Evolutionary conservation across 2,888 invertebrate genomes (phyloP), one percentile per base, ranked within the genome.

Genomic region (Nemotelus pantherinus): DNA sequence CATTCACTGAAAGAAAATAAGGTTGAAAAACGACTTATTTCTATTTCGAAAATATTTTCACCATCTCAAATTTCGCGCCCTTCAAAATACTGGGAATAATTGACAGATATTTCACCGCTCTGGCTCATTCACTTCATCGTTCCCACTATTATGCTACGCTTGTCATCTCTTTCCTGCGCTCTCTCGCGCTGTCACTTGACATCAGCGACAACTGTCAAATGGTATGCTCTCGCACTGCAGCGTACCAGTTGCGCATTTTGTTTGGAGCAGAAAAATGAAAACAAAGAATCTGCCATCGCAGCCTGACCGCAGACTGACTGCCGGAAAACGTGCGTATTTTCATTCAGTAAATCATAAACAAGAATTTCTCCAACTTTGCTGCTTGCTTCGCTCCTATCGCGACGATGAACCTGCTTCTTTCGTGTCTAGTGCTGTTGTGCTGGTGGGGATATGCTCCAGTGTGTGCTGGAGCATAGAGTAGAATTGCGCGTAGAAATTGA

Each of bases 161-260:
- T n/a, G 58, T 58, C 58, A 4, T 58, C 57, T 57, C 57, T 41
- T 44, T 55, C 57, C 43, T 3, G n/a, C 65, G 25, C 25, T 10
- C 44, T 4, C 67, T 67, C 70, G 4, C 10, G 2, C 41, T 10
- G 2, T 55, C n/a, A 71, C 5, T 71, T 71, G 71, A 71, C 71
- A 57, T 71, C 5, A n/a, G n/a, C 57, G 10, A 9, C 10, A 71
- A 58, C 58, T 74, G 41, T 72, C 72, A 43, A 41, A 47, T 47
- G 47, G 60, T 47, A 6, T n/a, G 48, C 7, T 9, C 57, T 64
- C 45, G 64, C 64, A 75, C 75, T 75, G 75, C 75, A 75, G 75
- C 63, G 64, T 75, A 75, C 75, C 64, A 75, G 75, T 75, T 75
- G 75, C 75, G 75, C 75, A 75, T 75, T 75, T 58, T 64, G 63